A percentile compares a stretch with the other conserved stretches of the same genome.
Evolutionary conservation across 1,140 invertebrate species (phyloP).

Genomic region (Cataglyphis hispanica): DNA sequence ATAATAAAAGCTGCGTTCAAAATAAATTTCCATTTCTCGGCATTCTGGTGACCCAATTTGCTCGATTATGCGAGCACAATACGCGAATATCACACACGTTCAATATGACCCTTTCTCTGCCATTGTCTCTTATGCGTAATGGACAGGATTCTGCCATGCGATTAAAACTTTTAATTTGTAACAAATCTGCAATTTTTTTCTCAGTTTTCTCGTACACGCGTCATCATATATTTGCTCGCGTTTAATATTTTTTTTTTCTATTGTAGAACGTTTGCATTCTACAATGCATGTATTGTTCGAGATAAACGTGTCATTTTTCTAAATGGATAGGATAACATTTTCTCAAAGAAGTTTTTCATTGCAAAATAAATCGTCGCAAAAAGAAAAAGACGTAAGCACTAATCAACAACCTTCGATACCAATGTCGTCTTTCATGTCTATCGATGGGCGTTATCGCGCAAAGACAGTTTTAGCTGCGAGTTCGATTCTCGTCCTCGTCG

Average conservation of each 20-base stretch:
- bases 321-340: neutral
- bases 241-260: neutral
- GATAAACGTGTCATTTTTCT: neutral
- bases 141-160: neutral
- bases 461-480: slow-evolving; percentile 32
- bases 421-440: neutral
- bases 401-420: slow-evolving; percentile 18
- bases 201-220: slow-evolving; percentile 11
- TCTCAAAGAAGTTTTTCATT: too few species aligned
- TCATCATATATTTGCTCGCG: slow-evolving; percentile 1
- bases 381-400: neutral
- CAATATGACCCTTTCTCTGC: slow-evolving; percentile 28
- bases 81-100: slow-evolving; percentile 51
- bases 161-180: slow-evolving; percentile 58
- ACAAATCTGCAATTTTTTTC: neutral
- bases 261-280: neutral
- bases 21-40: slow-evolving; percentile 61
- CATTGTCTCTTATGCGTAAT: neutral
- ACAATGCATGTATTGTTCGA: neutral
- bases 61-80: slow-evolving; percentile 49
- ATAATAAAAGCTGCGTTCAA: slow-evolving; percentile 43
- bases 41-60: slow-evolving; percentile 31
- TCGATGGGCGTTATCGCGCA: neutral
- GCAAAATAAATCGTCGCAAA: neutral
- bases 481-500: neutral